Conservation (phyloP, 2,113 vertebrate species). For the Podilymbus podiceps region DNA sequence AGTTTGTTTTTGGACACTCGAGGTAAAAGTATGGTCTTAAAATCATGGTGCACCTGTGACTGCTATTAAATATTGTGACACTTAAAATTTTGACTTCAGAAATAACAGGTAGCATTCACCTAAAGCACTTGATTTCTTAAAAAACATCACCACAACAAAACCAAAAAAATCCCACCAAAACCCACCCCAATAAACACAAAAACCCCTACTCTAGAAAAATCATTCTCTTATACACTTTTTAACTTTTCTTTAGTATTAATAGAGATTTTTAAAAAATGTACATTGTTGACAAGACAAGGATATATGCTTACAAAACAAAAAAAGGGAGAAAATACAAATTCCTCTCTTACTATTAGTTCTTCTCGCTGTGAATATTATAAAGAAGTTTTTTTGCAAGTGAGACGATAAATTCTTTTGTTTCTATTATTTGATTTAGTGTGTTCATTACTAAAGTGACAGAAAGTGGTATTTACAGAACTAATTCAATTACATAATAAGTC, state of each 20-base stretch:
- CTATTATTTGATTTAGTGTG: neutral
- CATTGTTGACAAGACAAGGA: neutral
- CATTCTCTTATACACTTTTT: neutral
- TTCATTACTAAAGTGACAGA: neutral
- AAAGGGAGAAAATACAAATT: neutral
- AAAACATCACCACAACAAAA: neutral
- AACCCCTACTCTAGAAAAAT: neutral
- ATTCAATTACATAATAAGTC: slow-evolving; percentile 15
- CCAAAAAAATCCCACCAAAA: neutral
- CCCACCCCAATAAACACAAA: accelerated
- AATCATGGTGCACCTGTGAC: accelerated
- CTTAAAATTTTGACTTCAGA: neutral
- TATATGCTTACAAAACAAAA: neutral
- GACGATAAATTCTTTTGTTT: neutral
- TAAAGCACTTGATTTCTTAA: neutral
- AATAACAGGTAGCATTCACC: neutral
- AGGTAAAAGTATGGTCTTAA: neutral
- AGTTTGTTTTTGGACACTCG: neutral
- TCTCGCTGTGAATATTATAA: neutral
- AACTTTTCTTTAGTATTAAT: neutral
- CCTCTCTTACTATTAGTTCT: neutral
- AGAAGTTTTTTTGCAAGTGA: neutral
- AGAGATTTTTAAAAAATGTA: neutral
- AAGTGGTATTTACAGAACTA: slow-evolving; percentile 3
- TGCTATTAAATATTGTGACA: neutral